Conservation (phyloP, 2,888 invertebrate species). For the Aphodius granarius region DNA sequence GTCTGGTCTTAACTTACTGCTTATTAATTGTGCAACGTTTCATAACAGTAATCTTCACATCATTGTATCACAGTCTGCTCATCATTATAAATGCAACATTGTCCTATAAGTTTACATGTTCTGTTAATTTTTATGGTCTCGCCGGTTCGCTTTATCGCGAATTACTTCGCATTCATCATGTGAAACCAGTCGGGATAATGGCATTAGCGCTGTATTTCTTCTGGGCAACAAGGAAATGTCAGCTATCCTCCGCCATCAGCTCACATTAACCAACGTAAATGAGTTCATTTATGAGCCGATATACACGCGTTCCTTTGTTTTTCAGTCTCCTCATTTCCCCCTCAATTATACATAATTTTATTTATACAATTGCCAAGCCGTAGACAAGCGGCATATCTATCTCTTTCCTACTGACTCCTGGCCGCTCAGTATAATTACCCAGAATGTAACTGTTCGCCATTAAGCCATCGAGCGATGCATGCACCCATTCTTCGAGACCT, state of each 20-base stretch:
- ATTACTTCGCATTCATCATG: constrained; percentile 8
- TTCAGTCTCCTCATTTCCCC: neutral
- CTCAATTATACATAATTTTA: constrained; percentile 9
- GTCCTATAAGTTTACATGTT: neutral
- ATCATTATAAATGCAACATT: neutral
- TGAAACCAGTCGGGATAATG: constrained; percentile 3
- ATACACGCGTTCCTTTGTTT: constrained; percentile 10
- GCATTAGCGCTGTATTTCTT: constrained; percentile 4
- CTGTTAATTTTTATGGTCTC: constrained; percentile 5
- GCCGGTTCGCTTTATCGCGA: constrained; percentile 5
- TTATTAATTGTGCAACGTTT: neutral
- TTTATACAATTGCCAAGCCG: neutral
- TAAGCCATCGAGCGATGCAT: neutral
- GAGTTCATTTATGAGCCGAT: constrained; percentile 14
- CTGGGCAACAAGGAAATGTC: constrained; percentile 7
- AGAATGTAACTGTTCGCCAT: neutral
- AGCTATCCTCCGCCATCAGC: constrained; percentile 6
- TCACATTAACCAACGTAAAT: constrained; percentile 7
- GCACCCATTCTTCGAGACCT: neutral
- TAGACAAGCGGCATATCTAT: neutral
- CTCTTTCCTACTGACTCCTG: neutral
- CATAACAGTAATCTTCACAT: neutral
- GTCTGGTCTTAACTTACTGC: neutral
- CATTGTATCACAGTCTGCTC: neutral
- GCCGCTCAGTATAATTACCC: neutral